A percentile compares a stretch with the other conserved stretches of the same genome.
These are phyloP conservation scores for Atta cephalotes DNA, from an alignment of 1,140 invertebrate genomes.

Conservation along the genomic window DNA sequence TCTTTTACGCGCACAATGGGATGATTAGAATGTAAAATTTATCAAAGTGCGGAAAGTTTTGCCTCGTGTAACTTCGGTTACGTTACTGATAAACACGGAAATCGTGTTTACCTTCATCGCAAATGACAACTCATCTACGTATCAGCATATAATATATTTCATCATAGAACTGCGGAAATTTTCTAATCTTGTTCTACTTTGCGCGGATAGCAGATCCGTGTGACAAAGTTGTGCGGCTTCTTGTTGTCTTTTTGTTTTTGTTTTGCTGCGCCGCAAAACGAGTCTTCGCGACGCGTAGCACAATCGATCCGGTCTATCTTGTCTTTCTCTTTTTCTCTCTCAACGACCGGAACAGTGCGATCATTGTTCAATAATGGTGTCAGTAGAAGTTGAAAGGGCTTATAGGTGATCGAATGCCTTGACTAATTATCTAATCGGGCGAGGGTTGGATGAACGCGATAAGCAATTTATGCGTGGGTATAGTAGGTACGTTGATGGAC, in stretches of 20 bases:
- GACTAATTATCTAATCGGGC: slow-evolving; percentile 48
- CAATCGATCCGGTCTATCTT: slow-evolving; percentile 28
- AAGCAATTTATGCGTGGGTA: slow-evolving; percentile 54
- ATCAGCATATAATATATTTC: slow-evolving; percentile 2
- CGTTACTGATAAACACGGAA: not conserved
- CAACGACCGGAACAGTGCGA: slow-evolving; percentile 15
- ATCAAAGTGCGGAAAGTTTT: not conserved
- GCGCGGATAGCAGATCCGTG: not conserved
- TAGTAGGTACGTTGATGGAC: slow-evolving; percentile 42
- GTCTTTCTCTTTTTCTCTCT: slow-evolving; percentile 3
- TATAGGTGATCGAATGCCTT: slow-evolving; percentile 43
- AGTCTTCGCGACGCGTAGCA: not conserved
- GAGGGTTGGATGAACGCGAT: slow-evolving; percentile 46
- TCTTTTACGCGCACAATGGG: not conserved
- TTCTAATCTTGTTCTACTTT: slow-evolving; percentile 44
- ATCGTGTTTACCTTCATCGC: not conserved
- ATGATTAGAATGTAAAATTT: not conserved
- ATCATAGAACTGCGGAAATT: slow-evolving; percentile 5
- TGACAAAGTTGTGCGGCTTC: slow-evolving; percentile 41
- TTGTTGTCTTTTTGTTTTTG: slow-evolving; percentile 26
- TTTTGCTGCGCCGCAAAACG: slow-evolving; percentile 22
- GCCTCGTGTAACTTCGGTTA: not conserved
- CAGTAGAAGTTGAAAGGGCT: slow-evolving; percentile 54
- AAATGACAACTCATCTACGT: not conserved
- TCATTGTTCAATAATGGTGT: slow-evolving; percentile 56